These are phyloP conservation scores for Nesoenas mayeri DNA, from an alignment of 2,113 vertebrate genomes.

Conservation along the genomic window DNA sequence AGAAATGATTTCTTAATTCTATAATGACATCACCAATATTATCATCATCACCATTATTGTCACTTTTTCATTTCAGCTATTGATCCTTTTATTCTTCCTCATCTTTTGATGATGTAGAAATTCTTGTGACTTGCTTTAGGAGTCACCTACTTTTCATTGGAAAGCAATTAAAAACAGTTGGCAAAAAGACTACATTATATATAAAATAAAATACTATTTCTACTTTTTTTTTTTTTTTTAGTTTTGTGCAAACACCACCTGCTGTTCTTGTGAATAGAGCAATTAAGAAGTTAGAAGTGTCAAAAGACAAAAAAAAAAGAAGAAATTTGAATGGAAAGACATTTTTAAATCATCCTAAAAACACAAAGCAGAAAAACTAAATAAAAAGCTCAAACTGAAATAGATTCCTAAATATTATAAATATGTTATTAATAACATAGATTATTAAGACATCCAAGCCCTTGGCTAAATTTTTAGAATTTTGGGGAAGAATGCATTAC, in stretches of 20 bases:
- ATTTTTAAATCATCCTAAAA: conserved; percentile 6
- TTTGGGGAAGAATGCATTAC: neutral
- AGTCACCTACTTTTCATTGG: neutral
- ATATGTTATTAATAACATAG: conserved; percentile 20
- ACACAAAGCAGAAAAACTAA: neutral
- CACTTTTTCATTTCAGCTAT: neutral
- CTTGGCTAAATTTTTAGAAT: neutral
- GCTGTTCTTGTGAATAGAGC: conserved; percentile 20
- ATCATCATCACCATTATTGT: neutral
- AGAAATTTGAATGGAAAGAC: neutral
- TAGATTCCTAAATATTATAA: conserved; percentile 4
- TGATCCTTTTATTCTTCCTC: neutral
- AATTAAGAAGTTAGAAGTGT: conserved; percentile 40
- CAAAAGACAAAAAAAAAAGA: neutral
- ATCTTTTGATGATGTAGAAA: neutral
- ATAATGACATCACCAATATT: neutral
- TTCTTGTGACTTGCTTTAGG: neutral
- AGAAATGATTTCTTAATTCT: neutral
- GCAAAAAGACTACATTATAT: conserved; percentile 14
- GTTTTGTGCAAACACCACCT: conserved; percentile 12
- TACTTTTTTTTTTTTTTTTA: neutral
- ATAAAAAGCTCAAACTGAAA: neutral
- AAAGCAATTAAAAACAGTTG: neutral
- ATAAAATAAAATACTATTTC: conserved; percentile 27
- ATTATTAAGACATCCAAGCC: conserved; percentile 8